These are phyloP conservation scores for Theocolax elegans DNA, from an alignment of 1,140 invertebrate species.

Conservation along the genomic window DNA sequence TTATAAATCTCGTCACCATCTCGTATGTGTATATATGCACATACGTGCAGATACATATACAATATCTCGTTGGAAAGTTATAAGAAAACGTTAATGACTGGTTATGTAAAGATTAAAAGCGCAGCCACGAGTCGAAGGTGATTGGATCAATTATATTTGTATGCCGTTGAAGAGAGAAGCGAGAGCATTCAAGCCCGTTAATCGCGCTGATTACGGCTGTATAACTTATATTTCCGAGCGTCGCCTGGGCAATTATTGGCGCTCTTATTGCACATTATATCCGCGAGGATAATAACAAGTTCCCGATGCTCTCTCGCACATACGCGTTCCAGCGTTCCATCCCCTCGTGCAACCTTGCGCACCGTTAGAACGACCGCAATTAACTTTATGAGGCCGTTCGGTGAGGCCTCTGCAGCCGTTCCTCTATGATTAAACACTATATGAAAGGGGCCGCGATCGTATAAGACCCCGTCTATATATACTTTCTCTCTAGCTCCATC, in stretches of 20 bases:
- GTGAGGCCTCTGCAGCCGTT: background rate
- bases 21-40: background rate
- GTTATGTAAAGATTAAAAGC: slow-evolving; percentile 33
- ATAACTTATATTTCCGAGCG: background rate
- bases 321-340: slow-evolving; percentile 26
- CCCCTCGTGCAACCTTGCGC: slow-evolving; percentile 33
- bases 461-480: slow-evolving; percentile 1
- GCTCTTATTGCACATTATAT: slow-evolving; percentile 41
- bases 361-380: slow-evolving; percentile 47
- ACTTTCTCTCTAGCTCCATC: too few species aligned
- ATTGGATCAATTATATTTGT: background rate
- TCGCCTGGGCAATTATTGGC: slow-evolving; percentile 37
- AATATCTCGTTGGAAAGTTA: background rate
- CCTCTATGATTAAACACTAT: slow-evolving; percentile 22
- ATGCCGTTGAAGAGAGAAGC: background rate
- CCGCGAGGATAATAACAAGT: slow-evolving; percentile 39
- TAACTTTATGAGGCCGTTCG: slow-evolving; percentile 44
- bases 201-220: slow-evolving; percentile 20
- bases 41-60: background rate
- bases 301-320: slow-evolving; percentile 13
- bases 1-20: background rate
- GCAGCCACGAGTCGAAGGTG: background rate
- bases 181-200: slow-evolving; percentile 12
- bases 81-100: slow-evolving; percentile 17
- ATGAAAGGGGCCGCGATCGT: background rate